phyloP scores from a whole-genome alignment of 1,140 invertebrate species.

The Cephus cinctus region DNA sequence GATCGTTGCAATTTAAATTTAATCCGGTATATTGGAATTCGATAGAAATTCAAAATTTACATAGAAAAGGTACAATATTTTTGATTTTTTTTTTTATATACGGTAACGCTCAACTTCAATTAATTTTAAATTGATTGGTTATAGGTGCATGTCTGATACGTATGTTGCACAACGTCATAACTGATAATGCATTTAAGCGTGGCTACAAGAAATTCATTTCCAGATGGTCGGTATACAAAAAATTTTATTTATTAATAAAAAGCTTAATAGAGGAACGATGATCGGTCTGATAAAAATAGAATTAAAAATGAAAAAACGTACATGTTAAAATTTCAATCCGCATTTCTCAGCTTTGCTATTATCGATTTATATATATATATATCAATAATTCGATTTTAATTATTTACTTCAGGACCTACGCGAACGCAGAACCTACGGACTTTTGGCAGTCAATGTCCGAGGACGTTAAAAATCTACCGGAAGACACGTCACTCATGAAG shows the following conservation, averaged over 20 bases:
- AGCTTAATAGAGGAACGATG: no score
- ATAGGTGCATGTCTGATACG: constrained; percentile 67
- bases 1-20: constrained; percentile 29
- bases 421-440: constrained; percentile 60
- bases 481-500: constrained; percentile 44
- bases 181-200: constrained; percentile 59
- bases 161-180: constrained; percentile 69
- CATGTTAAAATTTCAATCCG: no score
- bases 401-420: constrained; percentile 52
- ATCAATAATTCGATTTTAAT: no score
- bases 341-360: no score
- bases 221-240: constrained; percentile 39
- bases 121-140: no score
- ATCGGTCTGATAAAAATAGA: background rate
- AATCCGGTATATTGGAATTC: constrained; percentile 28
- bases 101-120: no score
- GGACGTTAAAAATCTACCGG: constrained; percentile 47
- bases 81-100: no score
- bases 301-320: no score
- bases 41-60: constrained; percentile 23
- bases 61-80: constrained; percentile 40
- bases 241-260: constrained; percentile 14
- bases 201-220: constrained; percentile 55
- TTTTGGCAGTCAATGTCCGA: constrained; percentile 61
- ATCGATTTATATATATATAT: no score